These are phyloP conservation scores for Characodon lateralis DNA, from an alignment of 2,797 vertebrate species.

Conservation along the genomic window DNA sequence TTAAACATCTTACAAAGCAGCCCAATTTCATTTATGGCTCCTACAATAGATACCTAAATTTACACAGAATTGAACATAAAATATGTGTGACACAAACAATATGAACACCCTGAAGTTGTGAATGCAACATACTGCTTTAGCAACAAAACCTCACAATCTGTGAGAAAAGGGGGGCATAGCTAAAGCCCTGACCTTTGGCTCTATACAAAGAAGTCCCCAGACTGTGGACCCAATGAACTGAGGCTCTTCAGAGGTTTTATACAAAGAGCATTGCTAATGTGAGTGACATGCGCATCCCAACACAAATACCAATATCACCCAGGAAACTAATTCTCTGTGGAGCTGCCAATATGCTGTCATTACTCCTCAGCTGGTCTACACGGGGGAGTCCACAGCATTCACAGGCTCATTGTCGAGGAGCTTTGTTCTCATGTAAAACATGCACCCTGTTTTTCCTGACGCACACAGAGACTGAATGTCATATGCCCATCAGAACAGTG, in stretches of 20 bases:
- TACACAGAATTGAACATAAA: neutral
- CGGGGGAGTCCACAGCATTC: slow-evolving; percentile 42
- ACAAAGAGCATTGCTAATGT: slow-evolving; percentile 73
- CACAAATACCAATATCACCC: slow-evolving; percentile 64
- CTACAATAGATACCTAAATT: slow-evolving; percentile 8
- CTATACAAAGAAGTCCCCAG: slow-evolving; percentile 66
- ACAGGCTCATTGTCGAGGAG: slow-evolving; percentile 44
- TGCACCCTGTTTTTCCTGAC: slow-evolving; percentile 31
- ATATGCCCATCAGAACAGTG: slow-evolving; percentile 58
- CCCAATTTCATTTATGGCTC: too few relatives aligned
- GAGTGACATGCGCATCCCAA: slow-evolving; percentile 48
- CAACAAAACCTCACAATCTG: slow-evolving; percentile 53
- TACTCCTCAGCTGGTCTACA: slow-evolving; percentile 44
- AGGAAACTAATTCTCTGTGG: slow-evolving; percentile 63
- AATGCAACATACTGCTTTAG: slow-evolving; percentile 55
- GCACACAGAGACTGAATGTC: slow-evolving; percentile 40
- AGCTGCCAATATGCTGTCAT: slow-evolving; percentile 58
- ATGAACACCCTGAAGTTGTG: slow-evolving; percentile 35
- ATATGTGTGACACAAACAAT: slow-evolving; percentile 1
- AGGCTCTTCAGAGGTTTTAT: slow-evolving; percentile 63
- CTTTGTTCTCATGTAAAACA: slow-evolving; percentile 69
- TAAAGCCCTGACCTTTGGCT: slow-evolving; percentile 73
- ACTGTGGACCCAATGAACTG: slow-evolving; percentile 63
- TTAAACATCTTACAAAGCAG: too few relatives aligned
- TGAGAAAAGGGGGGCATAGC: slow-evolving; percentile 43